These are phyloP conservation scores for Lagopus muta DNA, from an alignment of 2,113 vertebrate species.

Conservation along the genomic window DNA sequence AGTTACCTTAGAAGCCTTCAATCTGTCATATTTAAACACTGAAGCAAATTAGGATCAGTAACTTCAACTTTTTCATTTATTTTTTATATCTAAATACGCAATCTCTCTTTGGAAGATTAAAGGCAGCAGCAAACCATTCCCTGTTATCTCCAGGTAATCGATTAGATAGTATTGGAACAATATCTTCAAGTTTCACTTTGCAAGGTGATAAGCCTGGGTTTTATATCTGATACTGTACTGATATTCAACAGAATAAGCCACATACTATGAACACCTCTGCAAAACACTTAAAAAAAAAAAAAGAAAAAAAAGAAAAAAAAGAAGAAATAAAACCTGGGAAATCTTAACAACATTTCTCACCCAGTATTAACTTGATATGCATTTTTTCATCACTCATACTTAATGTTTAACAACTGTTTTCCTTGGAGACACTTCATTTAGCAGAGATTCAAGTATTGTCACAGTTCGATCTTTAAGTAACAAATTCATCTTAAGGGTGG, in stretches of 20 bases:
- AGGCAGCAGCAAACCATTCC: not conserved
- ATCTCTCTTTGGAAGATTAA: not conserved
- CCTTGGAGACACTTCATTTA: not conserved
- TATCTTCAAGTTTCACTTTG: not conserved
- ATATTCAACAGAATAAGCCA: not conserved
- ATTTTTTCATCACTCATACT: not conserved
- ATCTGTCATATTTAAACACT: not conserved
- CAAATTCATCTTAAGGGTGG: not conserved
- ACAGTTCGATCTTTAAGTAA: not conserved
- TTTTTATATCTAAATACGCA: not conserved
- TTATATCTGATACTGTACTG: not conserved
- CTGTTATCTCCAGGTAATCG: not conserved
- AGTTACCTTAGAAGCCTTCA: not conserved
- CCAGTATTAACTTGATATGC: not conserved
- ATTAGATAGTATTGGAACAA: not conserved
- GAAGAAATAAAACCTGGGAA: not conserved
- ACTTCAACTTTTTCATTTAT: not conserved
- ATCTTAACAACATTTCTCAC: not conserved
- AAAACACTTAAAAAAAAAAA: not conserved
- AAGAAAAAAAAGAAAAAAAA: not conserved
- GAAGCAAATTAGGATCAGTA: conserved; percentile 9
- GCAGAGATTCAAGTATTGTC: not conserved
- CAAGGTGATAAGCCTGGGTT: not conserved
- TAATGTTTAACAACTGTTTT: not conserved
- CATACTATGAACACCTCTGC: not conserved